Evolutionary conservation across 2,888 invertebrate genomes (phyloP), one percentile per base, ranked within the genome.

Genomic region (Sphaerophoria taeniata): DNA sequence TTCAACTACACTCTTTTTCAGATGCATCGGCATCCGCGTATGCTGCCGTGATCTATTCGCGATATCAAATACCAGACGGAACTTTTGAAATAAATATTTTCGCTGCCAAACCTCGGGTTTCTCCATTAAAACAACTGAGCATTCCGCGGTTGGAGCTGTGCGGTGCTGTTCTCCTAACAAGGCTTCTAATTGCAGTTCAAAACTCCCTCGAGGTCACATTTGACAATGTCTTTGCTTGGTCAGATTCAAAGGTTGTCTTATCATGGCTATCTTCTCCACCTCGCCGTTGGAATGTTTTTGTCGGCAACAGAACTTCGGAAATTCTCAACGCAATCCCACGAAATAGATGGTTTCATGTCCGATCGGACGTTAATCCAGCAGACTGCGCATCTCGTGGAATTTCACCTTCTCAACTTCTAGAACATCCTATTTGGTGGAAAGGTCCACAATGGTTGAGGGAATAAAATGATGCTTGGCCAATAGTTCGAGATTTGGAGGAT

Each of bases 1-100:
- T 79, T 6, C 49, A 81, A 34, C 12, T 77, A 9, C 73, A 77
- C 65, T 70, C 51, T 16, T 83, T 80, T 31, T 47, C 70, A n/a
- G 9, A 83, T n/a, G 87, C 77, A 5, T 71, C 78, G 2, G 65
- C 16, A 33, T 73, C 69, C 1, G 47, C 65, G n/a, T n/a, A n/a
- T n/a, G n/a, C n/a, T n/a, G n/a, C n/a, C n/a, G n/a, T n/a, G n/a
- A n/a, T n/a, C n/a, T 9, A 61, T 51, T 70, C 70, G 36, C 77
- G 70, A 11, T 67, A 51, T 24, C n/a, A n/a, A n/a, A n/a, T n/a
- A n/a, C n/a, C n/a, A n/a, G n/a, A n/a, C n/a, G n/a, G n/a, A n/a
- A n/a, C n/a, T n/a, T n/a, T n/a, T n/a, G n/a, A n/a, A n/a, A n/a
- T n/a, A n/a, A n/a, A n/a, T n/a, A n/a, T n/a, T n/a, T n/a, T n/a